These are phyloP conservation scores for Pipistrellus kuhlii DNA, from an alignment of 2,797 vertebrate species.

Conservation along the genomic window DNA sequence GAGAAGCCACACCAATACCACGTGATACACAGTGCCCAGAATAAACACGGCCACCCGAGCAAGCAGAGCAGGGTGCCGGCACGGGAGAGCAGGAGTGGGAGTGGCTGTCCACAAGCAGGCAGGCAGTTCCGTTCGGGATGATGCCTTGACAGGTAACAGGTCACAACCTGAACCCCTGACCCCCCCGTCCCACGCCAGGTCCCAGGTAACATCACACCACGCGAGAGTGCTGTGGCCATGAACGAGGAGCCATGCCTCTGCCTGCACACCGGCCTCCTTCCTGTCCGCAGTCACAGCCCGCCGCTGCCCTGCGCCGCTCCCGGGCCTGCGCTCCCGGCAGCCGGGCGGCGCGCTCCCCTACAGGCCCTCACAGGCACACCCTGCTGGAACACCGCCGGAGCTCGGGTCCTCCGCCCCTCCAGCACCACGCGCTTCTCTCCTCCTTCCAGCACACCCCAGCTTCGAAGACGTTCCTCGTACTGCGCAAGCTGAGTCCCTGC, in stretches of 20 bases:
- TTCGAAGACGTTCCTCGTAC: background rate
- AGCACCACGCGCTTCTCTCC: background rate
- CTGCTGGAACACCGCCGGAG: background rate
- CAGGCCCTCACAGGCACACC: background rate
- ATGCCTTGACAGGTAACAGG: background rate
- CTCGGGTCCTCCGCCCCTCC: background rate
- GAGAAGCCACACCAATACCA: background rate
- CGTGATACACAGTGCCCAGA: background rate
- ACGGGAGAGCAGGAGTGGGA: background rate
- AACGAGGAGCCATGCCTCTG: background rate
- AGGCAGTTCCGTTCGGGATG: background rate
- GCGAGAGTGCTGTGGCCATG: background rate
- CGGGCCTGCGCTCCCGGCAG: no score
- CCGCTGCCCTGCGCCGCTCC: background rate
- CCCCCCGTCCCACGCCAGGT: background rate
- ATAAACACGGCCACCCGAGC: background rate
- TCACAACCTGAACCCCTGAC: background rate
- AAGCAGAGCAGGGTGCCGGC: background rate
- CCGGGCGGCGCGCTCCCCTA: background rate
- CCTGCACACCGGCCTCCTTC: background rate
- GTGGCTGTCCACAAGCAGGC: background rate
- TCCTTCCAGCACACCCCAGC: background rate
- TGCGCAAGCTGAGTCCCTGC: background rate
- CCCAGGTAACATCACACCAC: background rate
- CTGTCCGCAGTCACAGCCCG: background rate